Base-by-base conservation (phyloP, 2,113 vertebrate species). In the Glaucomys volans region DNA sequence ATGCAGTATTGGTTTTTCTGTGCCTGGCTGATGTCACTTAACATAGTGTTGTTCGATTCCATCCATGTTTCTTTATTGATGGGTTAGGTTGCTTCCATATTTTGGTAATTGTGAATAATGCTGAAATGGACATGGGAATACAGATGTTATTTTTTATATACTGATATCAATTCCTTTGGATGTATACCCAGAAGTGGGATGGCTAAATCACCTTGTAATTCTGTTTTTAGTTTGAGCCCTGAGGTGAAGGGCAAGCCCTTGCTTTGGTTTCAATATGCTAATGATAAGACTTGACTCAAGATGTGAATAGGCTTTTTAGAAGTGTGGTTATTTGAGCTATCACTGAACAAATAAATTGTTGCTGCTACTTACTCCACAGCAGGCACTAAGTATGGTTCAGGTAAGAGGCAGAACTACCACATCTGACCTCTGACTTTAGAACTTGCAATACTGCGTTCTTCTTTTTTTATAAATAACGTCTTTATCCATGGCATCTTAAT, bases 351-450 rank as follows among this genome's bases (percentile, higher is more conserved):
- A 52, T 26, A 66, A 37, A 71, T n/a, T 20, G 8, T 77, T 44
- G 14, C 24, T 59, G 16, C 22, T 54, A 32, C 10, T 17, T 80
- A 85, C 72, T 52, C 64, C 75, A 64, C 9, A 85, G 5, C 37
- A 42, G 35, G 8, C 35, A 40, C 12, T 35, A 71, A 47, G 3
- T 57, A 8, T 42, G 18, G 80, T 28, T 75, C 28, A 47, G 16
- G 11, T 54, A 75, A 54, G 66, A 94, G 67, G n/a, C 79, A 82
- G 26, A 3, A 64, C 1, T 40, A 42, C 12, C 50, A 30, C 11
- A 66, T 90, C n/a, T 93, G 17, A n/a, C 79, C 32, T 88, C 57
- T 91, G n/a, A 83, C 13, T 88, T 79, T 57, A 69, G 26, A 69
- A 71, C 47, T 82, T 89, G 22, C 13, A 57, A 89, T 35, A 54